Evolutionary conservation across 92 coral and sea anemone species (phyloP).

Genomic region (Phenganax marumi): DNA sequence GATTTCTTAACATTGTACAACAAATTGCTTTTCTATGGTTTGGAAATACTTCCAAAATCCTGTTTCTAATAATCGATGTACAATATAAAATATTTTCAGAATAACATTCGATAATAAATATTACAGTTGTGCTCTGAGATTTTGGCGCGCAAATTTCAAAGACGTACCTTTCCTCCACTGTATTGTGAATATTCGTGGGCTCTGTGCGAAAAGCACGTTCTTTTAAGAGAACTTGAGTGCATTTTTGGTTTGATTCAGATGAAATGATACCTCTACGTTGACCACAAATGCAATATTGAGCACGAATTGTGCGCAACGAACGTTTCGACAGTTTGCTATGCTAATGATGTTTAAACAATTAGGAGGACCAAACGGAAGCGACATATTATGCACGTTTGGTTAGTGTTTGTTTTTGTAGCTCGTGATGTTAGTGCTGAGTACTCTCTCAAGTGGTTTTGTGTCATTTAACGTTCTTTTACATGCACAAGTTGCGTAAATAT

Average conservation of each 20-base stretch:
- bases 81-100: no score
- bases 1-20: no score
- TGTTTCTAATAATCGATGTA: no score
- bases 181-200: neutral
- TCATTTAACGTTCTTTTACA: neutral
- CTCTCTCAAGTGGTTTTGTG: neutral
- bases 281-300: neutral
- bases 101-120: no score
- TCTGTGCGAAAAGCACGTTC: constrained; percentile 1
- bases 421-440: neutral
- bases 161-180: constrained; percentile 8
- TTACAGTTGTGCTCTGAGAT: neutral
- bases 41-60: no score
- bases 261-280: neutral
- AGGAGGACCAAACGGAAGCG: constrained; percentile 22
- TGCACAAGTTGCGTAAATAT: neutral
- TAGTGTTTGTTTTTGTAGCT: constrained; percentile 7
- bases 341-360: constrained; percentile 3
- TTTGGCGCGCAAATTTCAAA: constrained; percentile 44
- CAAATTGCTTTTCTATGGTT: no score
- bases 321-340: constrained; percentile 9
- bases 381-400: constrained; percentile 5
- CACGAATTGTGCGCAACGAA: neutral
- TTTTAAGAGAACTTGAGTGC: constrained; percentile 36
- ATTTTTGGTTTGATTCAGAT: neutral